Percentiles rank a stretch among this genome's conserved stretches.
phyloP scores from a whole-genome alignment of 2,888 invertebrate genomes.

The Euclidia mi region DNA sequence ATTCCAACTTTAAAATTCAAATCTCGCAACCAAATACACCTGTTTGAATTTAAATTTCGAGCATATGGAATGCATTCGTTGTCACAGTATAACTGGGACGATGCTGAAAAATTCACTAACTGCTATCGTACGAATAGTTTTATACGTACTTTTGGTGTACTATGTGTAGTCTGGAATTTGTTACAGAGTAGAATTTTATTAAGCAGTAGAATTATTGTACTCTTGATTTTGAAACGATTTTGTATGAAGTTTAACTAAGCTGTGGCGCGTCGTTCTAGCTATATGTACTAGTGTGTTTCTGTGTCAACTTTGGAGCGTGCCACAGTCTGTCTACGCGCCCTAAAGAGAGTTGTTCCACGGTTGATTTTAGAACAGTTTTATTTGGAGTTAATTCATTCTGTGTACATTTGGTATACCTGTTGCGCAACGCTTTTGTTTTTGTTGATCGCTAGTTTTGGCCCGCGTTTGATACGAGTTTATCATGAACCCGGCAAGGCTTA shows the following conservation, averaged over 20 bases:
- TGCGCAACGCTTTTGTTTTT: constrained; percentile 80
- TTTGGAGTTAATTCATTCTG: constrained; percentile 30
- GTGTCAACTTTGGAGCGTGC: constrained; percentile 41
- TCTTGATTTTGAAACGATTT: constrained; percentile 9
- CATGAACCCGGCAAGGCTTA: constrained; percentile 55
- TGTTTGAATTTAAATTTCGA: constrained; percentile 54
- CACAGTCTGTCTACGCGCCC: constrained; percentile 31
- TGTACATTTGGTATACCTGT: constrained; percentile 70
- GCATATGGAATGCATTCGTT: constrained; percentile 44
- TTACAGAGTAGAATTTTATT: constrained; percentile 27
- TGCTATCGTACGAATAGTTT: constrained; percentile 26
- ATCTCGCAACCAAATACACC: constrained; percentile 51
- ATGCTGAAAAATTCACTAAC: constrained; percentile 28
- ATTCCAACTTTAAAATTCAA: constrained; percentile 50
- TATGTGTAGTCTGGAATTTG: constrained; percentile 46
- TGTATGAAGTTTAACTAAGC: constrained; percentile 20
- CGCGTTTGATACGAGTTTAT: constrained; percentile 70
- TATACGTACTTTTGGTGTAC: constrained; percentile 30
- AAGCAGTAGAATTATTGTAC: constrained; percentile 2
- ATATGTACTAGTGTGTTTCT: constrained; percentile 40
- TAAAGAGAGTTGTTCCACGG: constrained; percentile 9
- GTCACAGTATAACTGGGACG: constrained; percentile 42
- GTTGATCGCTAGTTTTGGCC: constrained; percentile 77
- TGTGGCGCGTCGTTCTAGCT: constrained; percentile 16
- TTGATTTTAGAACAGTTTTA: constrained; percentile 6